These are phyloP conservation scores for Andrena dorsata DNA, from an alignment of 2,888 invertebrate species.

Conservation along the genomic window DNA sequence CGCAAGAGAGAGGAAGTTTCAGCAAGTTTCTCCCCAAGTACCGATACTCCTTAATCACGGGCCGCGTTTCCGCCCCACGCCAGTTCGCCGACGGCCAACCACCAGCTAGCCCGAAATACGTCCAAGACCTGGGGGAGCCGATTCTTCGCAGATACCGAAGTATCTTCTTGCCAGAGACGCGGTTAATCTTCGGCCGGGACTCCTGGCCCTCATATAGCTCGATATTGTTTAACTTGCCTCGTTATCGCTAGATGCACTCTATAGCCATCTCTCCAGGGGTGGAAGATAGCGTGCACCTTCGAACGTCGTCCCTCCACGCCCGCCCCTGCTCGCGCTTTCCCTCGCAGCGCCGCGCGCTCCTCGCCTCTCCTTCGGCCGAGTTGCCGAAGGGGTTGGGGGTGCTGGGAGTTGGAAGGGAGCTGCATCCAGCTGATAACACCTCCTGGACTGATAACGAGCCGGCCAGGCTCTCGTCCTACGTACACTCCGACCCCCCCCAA, in stretches of 20 bases:
- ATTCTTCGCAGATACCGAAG: constrained; percentile 68
- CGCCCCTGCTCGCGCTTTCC: constrained; percentile 34
- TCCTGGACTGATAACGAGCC: constrained; percentile 82
- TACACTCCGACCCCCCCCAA: constrained; percentile 55
- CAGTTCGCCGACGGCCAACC: constrained; percentile 36
- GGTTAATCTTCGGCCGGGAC: constrained; percentile 82
- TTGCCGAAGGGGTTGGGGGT: constrained; percentile 72
- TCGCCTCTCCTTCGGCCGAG: constrained; percentile 66
- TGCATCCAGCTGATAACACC: constrained; percentile 84
- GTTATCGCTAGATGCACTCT: constrained; percentile 85
- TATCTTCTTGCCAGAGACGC: constrained; percentile 72
- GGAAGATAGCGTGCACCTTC: constrained; percentile 80
- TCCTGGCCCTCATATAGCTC: constrained; percentile 80
- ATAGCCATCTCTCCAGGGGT: constrained; percentile 82
- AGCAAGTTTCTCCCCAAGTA: constrained; percentile 53
- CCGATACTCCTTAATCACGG: constrained; percentile 61
- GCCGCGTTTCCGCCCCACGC: constrained; percentile 30
- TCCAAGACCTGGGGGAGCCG: constrained; percentile 62
- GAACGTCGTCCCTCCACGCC: constrained; percentile 66
- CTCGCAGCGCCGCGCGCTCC: constrained; percentile 25
- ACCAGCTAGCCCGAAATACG: constrained; percentile 55
- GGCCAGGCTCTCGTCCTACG: constrained; percentile 81
- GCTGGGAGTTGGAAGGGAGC: constrained; percentile 76
- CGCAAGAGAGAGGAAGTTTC: constrained; percentile 41
- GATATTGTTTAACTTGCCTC: constrained; percentile 85